Percentiles rank a stretch among this genome's conserved stretches.
Conservation (phyloP, 1,140 invertebrate species). For the Scaptomyza graminum region DNA sequence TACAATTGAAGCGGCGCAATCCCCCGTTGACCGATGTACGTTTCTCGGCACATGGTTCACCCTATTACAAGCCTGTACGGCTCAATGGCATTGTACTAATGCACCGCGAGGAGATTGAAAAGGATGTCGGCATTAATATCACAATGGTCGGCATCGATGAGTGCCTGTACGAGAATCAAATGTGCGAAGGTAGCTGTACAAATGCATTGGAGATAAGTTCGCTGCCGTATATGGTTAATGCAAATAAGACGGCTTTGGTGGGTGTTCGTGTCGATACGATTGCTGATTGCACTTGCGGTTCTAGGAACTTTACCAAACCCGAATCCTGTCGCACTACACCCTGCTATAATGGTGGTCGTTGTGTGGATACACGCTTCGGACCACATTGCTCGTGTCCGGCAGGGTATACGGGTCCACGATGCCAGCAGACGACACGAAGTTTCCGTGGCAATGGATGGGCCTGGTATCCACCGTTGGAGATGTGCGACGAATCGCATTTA, state of each 20-base stretch:
- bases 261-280: conserved; percentile 95
- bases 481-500: conserved; percentile 97
- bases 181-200: conserved; percentile 98
- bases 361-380: conserved; percentile 94
- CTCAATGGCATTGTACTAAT: conserved; percentile 97
- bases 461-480: conserved; percentile 97
- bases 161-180: conserved; percentile 97
- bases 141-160: conserved; percentile 99
- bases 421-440: conserved; percentile 97
- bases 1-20: conserved; percentile 92
- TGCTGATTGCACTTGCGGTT: conserved; percentile 95
- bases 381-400: conserved; percentile 94
- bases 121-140: conserved; percentile 96
- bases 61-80: conserved; percentile 97
- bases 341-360: conserved; percentile 97
- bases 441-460: conserved; percentile 97
- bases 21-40: conserved; percentile 96
- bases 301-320: conserved; percentile 94
- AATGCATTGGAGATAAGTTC: conserved; percentile 95
- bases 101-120: conserved; percentile 97
- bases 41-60: conserved; percentile 97
- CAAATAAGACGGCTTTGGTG: conserved; percentile 97
- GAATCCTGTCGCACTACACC: conserved; percentile 95
- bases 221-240: conserved; percentile 97
- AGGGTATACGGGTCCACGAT: conserved; percentile 96